Conservation (phyloP, 2,888 invertebrate genomes). For the Mantis religiosa region DNA sequence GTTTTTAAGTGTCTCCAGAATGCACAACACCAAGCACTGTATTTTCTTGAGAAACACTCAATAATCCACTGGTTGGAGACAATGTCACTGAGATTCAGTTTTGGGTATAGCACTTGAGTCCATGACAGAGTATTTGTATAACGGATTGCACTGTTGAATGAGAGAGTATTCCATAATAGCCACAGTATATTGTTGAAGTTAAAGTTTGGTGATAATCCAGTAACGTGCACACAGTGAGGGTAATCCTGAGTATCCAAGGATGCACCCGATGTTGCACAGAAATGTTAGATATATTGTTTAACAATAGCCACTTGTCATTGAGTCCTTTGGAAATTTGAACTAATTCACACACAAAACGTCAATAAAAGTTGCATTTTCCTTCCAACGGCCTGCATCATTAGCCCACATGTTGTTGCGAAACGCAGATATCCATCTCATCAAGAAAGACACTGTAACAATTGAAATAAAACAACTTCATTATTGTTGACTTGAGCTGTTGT, state of each 20-base stretch:
- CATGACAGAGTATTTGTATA: background rate
- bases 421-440: constrained; percentile 4
- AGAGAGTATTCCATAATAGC: background rate
- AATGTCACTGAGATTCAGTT: background rate
- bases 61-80: background rate
- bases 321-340: background rate
- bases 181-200: background rate
- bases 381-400: background rate
- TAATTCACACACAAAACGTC: background rate
- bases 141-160: background rate
- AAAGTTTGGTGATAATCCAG: background rate
- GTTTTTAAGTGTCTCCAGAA: background rate
- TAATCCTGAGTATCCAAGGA: background rate
- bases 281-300: background rate
- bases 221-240: background rate
- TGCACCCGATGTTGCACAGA: background rate
- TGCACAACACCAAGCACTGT: background rate
- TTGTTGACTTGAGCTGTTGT: background rate
- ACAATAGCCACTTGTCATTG: background rate
- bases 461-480: background rate
- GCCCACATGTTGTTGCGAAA: background rate
- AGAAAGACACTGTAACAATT: constrained; percentile 4
- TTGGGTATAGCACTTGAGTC: background rate
- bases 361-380: background rate
- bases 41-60: background rate